A percentile compares a stretch with the other conserved stretches of the same genome.
Evolutionary conservation across 2,113 vertebrate genomes (phyloP).

Genomic region (Campylomormyrus numenius): DNA sequence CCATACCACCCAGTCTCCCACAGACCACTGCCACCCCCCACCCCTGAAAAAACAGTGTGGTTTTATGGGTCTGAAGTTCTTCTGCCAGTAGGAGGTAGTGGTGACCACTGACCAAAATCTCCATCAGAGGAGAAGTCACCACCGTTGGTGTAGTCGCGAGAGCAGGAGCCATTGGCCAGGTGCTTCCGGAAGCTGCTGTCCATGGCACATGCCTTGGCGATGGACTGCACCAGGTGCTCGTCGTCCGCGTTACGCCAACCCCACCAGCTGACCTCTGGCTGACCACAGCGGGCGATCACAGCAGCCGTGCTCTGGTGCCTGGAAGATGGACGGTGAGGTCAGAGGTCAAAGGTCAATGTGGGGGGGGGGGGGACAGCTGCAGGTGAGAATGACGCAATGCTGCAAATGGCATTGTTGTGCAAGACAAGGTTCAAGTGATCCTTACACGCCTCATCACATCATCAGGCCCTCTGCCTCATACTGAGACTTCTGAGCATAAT

Average conservation of each 20-base stretch:
- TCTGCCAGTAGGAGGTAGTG: not conserved
- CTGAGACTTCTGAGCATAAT: not conserved
- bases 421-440: not conserved
- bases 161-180: constrained; percentile 61
- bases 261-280: constrained; percentile 99
- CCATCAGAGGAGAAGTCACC: constrained; percentile 79
- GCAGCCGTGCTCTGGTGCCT: constrained; percentile 92
- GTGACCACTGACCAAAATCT: constrained; percentile 74
- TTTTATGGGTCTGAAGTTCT: not conserved
- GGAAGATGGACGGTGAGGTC: accelerated
- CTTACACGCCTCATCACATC: not conserved
- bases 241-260: constrained; percentile 96
- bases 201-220: constrained; percentile 87
- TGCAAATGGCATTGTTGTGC: not conserved
- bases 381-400: not conserved
- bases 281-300: constrained; percentile 91
- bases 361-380: not conserved
- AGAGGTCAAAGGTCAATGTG: not conserved
- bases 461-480: not conserved
- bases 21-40: not conserved
- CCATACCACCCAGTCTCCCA: not conserved
- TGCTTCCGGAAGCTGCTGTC: constrained; percentile 65
- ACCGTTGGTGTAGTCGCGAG: constrained; percentile 66
- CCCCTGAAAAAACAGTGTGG: not conserved
- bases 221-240: constrained; percentile 88